Conservation (phyloP, 2,888 invertebrate species). For the Perdita meconis region DNA sequence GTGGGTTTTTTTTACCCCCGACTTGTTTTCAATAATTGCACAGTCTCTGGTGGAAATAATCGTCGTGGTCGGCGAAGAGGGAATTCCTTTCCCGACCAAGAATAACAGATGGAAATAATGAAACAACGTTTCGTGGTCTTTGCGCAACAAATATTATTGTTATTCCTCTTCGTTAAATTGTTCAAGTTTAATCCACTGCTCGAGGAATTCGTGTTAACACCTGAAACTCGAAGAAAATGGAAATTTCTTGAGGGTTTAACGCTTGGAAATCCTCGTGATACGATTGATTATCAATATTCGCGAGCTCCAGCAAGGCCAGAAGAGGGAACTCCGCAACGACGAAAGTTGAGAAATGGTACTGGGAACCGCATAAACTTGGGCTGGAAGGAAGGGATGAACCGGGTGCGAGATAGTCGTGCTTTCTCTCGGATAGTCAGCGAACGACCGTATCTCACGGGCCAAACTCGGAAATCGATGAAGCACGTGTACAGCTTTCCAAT, state of each 20-base stretch:
- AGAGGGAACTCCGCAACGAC: background rate
- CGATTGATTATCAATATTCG: conserved; percentile 12
- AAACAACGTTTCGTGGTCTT: no score
- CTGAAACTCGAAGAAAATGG: no score
- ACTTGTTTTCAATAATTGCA: background rate
- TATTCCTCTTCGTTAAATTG: no score
- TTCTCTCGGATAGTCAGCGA: conserved; percentile 11
- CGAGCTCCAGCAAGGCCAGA: background rate
- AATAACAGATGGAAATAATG: no score
- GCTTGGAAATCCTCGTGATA: background rate
- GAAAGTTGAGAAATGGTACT: conserved; percentile 7
- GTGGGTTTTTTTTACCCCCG: background rate
- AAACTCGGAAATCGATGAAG: conserved; percentile 23
- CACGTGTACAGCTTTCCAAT: background rate
- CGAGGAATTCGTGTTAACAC: no score
- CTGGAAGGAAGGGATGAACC: background rate
- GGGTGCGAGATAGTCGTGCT: background rate
- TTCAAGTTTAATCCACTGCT: no score
- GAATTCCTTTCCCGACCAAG: no score
- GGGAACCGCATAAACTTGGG: background rate
- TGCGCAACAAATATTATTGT: no score
- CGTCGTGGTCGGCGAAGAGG: no score
- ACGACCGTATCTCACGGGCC: background rate
- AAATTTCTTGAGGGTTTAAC: no score
- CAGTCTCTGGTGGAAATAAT: no score